Evolutionary conservation across 2,888 invertebrate genomes (phyloP), one percentile per base, ranked within the genome.

Genomic region (Drosophila crucigera): DNA sequence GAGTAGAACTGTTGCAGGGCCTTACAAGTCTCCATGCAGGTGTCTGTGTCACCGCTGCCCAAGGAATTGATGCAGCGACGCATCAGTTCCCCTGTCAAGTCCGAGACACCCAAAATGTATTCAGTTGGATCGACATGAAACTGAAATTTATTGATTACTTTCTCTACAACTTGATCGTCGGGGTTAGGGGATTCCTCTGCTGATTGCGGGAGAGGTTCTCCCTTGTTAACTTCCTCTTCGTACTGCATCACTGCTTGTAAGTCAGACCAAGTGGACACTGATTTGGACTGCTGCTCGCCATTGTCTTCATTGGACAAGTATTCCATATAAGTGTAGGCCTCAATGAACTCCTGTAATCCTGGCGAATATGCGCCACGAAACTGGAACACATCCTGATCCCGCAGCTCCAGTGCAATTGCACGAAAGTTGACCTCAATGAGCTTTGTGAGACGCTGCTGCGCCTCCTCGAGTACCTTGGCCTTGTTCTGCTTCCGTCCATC

Each of bases 51-150:
- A 0, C 97, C 97, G 71, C 95, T 95, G 0, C 97, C 96, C 66
- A 98, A 94, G 83, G 96, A 96, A 91, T 97, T 97, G 10, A 98
- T 97, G 63, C 97, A 97, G 82, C 96, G 95, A 59, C 98, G 94
- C 98, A 98, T 98, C 52, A 98, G 92, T 92, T 98, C 98, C 0
- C 98, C 98, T 0, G 97, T 97, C 35, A 98, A 94, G 93, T 98
- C 98, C 0, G 96, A 96, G 41, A 98, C 93, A 0, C 98, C 98
- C 49, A 98, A 93, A 90, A 98, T 94, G 58, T 94, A 95, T 79
- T 95, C 95, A 25, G 91, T 91, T 5, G 94, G 94, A 22, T 94
- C 93, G 10, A 95, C 88, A 22, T 89, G 78, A 41, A 93, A 93
- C 14, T 74, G 65, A 25, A 81, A 88, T 50, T 86, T 84, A 30